Evolutionary conservation across 2,888 invertebrate species (phyloP), one percentile per base, ranked within the genome.

Genomic region (Lasius fuliginosus): DNA sequence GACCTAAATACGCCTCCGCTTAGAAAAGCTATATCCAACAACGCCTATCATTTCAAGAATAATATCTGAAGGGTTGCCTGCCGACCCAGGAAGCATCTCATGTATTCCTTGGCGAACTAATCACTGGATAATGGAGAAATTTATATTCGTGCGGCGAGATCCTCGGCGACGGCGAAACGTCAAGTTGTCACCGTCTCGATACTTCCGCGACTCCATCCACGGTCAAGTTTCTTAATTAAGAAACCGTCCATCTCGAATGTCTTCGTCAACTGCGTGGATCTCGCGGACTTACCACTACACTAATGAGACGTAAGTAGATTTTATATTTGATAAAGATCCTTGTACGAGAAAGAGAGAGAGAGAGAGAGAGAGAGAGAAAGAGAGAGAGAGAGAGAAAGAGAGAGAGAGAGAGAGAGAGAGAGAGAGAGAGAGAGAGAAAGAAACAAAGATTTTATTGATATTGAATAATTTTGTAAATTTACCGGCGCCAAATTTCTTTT

Each of bases 101-200:
- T 67, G 46, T 58, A 84, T 56, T 86, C 87, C 81, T 82, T 79
- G 36, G 62, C 69, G 75, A 90, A 91, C 90, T 92, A 90, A 92
- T 92, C 91, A 90, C 89, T 89, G 89, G 86, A 92, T 92, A 92
- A 92, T 93, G 88, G 90, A 88, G 90, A 89, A 89, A 92, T 92
- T 93, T 92, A 91, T 93, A 93, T 92, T 92, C 92, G 90, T 85
- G 87, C 86, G 73, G 76, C 82, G 86, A 67, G 33, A 23, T 15
- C 33, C 74, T 64, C 88, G 82, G 79, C 85, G 64, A 83, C 89
- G 85, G 83, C 84, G 56, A 82, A 88, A 92, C 88, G 89, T 89
- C 90, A 89, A 65, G 75, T 84, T 85, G 87, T 86, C 83, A 85
- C 53, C 69, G 42, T 71, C 86, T 86, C 86, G 85, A 86, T 86